Evolutionary conservation across 2,888 invertebrate species (phyloP).

Genomic region (Drosophila formosana): DNA sequence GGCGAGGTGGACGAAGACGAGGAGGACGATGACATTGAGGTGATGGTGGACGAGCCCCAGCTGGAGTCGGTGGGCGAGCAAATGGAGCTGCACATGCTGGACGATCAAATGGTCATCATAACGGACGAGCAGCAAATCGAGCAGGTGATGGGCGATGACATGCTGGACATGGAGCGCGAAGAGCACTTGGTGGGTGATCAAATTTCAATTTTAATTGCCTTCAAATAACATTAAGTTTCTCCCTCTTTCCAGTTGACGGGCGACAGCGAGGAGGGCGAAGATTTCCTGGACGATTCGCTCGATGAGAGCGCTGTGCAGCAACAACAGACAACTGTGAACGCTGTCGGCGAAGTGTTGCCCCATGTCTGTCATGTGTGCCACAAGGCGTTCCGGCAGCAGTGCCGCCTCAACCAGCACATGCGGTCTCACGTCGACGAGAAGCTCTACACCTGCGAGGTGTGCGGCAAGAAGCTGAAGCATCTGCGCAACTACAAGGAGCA

Average conservation of each 20-base stretch:
- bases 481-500: slow-evolving; percentile 85
- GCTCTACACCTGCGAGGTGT: slow-evolving; percentile 82
- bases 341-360: slow-evolving; percentile 41
- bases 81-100: slow-evolving; percentile 54
- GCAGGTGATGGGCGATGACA: slow-evolving; percentile 58
- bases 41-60: slow-evolving; percentile 53
- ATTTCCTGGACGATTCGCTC: slow-evolving; percentile 37
- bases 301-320: slow-evolving; percentile 9
- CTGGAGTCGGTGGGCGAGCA: slow-evolving; percentile 36
- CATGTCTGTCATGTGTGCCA: slow-evolving; percentile 57
- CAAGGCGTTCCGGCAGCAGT: slow-evolving; percentile 65
- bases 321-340: neutral
- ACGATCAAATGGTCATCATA: slow-evolving; percentile 58
- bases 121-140: slow-evolving; percentile 52
- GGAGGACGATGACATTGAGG: slow-evolving; percentile 65
- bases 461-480: slow-evolving; percentile 84
- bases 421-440: slow-evolving; percentile 84
- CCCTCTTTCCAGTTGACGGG: slow-evolving; percentile 29
- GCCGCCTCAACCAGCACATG: slow-evolving; percentile 81
- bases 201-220: neutral
- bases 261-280: slow-evolving; percentile 49
- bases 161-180: slow-evolving; percentile 53
- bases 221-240: too few species aligned
- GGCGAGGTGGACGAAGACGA: neutral
- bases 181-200: slow-evolving; percentile 57